Base-by-base conservation (phyloP, 2,113 vertebrate genomes). In the Bos javanicus region DNA sequence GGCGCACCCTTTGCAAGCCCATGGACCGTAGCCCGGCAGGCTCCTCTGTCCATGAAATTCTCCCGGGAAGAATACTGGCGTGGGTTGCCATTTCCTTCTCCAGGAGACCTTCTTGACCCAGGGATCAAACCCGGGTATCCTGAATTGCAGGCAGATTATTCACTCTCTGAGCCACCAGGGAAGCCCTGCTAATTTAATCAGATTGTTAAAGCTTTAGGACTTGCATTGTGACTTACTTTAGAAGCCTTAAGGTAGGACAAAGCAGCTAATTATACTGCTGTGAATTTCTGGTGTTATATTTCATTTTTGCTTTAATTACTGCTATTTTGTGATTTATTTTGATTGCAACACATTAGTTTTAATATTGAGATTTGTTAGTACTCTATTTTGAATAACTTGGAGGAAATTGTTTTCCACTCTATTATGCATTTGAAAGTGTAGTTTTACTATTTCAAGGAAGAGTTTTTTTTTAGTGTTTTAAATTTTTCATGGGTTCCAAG, bases 311-410 rank as follows among this genome's bases (percentile, higher is more conserved):
- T 92, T 95, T 96, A 97, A 95, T 95, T 96, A 93, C n/a, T 76
- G 5, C 94, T 97, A 95, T 90, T 97, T 96, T 96, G 25, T 94
- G 48, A 95, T 96, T 97, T 96, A 96, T 94, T 97, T 95, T 95
- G 13, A 96, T 96, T 95, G 52, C 2, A 86, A 67, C 39, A 82
- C 80, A 74, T 93, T 93, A 81, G 11, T 96, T 94, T 97, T 96
- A 96, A 81, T 83, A 92, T 95, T 91, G 87, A 82, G 33, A 87
- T 96, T 96, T 96, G 12, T 95, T 87, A 87, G 28, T 87, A 74
- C 11, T 76, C 2, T 85, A 39, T 94, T 97, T 96, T 95, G 43
- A 96, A 87, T 97, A 90, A 76, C 52, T 92, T 87, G 33, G 43
- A 82, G 52, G 8, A 94, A 98, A 95, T 46, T 85, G 39, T 93